Evolutionary conservation across 2,113 vertebrate genomes (phyloP), one percentile per base, ranked within the genome.

Genomic region (Ammodytes dubius): DNA sequence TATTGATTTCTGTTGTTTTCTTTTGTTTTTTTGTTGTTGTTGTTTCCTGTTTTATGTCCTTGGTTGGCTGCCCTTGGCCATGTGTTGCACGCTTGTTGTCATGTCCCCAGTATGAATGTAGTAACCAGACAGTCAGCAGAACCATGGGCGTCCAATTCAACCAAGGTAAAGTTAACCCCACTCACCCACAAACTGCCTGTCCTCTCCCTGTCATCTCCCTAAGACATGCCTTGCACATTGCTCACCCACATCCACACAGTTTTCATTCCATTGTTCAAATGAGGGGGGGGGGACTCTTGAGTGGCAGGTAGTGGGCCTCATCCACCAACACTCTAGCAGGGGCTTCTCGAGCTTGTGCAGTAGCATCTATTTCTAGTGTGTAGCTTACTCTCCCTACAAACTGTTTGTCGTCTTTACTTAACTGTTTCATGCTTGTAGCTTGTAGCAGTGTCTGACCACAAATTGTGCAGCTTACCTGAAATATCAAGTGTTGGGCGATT

Each of bases 61-160:
- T 74, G 87, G 79, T 88, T 89, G 87, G 85, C 85, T 88, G 89
- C 69, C 27, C 84, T 85, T 85, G 87, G 82, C 91, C 82, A 93
- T 65, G 81, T 90, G 89, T 88, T 92, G 91, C 94, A 93, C 94
- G 91, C 91, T 90, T 94, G 81, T 93, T 90, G 80, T 89, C 88
- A 87, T 87, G 87, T 94, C 90, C 27, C 85, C 92, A 95, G 95
- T 95, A 91, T 95, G 93, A 95, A 86, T 91, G 86, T 95, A 95
- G 85, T 27, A 27, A 27, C 93, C 93, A 95, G 91, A 88, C 94
- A 94, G 83, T 92, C 87, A 93, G 66, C 94, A 93, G 88, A 89
- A 59, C 92, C 89, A 87, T 87, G 86, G 93, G 91, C 91, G 74
- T 91, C 92, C 93, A 89, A 88, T 77, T 92, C 78, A 87, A 89